Evolutionary conservation across 2,797 vertebrate genomes (phyloP).

Genomic region (Oreonectes daqikongensis): DNA sequence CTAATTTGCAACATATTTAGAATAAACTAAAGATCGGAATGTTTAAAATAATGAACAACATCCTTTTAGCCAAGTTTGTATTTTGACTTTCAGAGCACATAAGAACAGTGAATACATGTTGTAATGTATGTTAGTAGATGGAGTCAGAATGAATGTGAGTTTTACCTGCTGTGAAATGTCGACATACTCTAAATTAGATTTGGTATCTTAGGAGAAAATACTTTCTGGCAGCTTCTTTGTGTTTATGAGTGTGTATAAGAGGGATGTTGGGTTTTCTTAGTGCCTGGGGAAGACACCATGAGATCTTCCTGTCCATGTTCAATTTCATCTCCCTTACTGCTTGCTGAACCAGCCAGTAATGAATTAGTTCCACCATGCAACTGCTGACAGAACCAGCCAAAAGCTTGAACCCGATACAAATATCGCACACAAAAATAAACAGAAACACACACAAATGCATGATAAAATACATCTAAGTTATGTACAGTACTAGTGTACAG

Average conservation of each 20-base stretch:
- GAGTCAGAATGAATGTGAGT: constrained; percentile 18
- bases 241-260: constrained; percentile 47
- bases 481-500: constrained; percentile 17
- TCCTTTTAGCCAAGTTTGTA: neutral
- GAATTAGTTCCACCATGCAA: constrained; percentile 62
- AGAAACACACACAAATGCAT: neutral
- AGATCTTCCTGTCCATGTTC: constrained; percentile 53
- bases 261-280: constrained; percentile 39
- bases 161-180: constrained; percentile 29
- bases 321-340: constrained; percentile 37
- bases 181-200: constrained; percentile 28
- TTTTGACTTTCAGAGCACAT: too few relatives aligned
- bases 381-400: constrained; percentile 60
- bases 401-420: constrained; percentile 48
- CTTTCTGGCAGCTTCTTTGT: constrained; percentile 21
- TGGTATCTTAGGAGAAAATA: constrained; percentile 6
- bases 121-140: neutral
- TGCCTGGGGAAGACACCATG: constrained; percentile 49
- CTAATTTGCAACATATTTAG: neutral
- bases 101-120: neutral
- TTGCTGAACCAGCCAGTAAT: constrained; percentile 57
- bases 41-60: neutral
- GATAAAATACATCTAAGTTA: neutral
- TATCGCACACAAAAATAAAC: constrained; percentile 26
- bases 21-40: neutral